These are phyloP conservation scores for Timandra comae DNA, from an alignment of 2,888 invertebrate species.

Conservation along the genomic window DNA sequence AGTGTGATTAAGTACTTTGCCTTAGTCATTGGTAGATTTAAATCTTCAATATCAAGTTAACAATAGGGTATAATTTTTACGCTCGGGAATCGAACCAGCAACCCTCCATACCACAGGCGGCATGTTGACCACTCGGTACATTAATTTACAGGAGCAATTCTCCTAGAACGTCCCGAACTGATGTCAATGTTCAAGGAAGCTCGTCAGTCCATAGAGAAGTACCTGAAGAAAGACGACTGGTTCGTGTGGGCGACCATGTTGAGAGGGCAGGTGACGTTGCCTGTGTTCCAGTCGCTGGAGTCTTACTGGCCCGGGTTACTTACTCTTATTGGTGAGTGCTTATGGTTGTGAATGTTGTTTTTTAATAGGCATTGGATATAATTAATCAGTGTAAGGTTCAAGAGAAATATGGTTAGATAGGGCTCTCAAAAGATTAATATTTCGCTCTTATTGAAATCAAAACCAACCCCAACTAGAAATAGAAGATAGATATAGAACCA, in stretches of 20 bases:
- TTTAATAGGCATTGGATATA: background rate
- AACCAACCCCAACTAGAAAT: too few species aligned
- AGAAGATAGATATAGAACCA: too few species aligned
- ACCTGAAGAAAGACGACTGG: constrained; percentile 97
- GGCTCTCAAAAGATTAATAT: too few species aligned
- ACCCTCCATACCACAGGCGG: too few species aligned
- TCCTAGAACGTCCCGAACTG: constrained; percentile 92
- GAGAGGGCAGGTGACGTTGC: constrained; percentile 95
- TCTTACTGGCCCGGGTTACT: constrained; percentile 99
- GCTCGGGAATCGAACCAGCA: too few species aligned
- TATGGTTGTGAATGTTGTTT: background rate
- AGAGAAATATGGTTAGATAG: background rate
- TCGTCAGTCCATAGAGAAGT: constrained; percentile 85
- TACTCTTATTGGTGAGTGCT: constrained; percentile 81
- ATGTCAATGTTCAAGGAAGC: constrained; percentile 93
- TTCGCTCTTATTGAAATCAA: background rate
- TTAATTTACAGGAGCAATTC: constrained; percentile 79
- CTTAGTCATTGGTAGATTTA: too few species aligned
- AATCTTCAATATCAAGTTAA: too few species aligned
- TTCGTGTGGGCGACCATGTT: constrained; percentile 99
- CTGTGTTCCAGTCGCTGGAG: constrained; percentile 98
- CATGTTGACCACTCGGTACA: too few species aligned
- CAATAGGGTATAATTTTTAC: too few species aligned
- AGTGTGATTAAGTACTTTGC: too few species aligned
- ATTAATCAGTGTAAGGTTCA: background rate